Conservation (phyloP, 2,113 vertebrate genomes). For the Sylvilagus bachmani region DNA sequence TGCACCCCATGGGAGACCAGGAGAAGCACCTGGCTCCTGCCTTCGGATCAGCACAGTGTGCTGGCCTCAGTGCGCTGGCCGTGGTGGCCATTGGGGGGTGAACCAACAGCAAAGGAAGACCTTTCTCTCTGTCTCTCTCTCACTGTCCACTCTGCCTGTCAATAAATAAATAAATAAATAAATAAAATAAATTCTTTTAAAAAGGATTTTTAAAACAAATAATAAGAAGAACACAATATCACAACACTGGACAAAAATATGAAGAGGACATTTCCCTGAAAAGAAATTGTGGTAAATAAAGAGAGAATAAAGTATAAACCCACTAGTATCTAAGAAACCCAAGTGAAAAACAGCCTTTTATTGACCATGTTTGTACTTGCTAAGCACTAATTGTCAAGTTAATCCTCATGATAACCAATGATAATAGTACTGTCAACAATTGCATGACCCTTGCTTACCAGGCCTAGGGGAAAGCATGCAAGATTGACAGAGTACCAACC, state of each 20-base stretch:
- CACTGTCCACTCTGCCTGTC: no score
- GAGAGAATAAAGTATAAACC: background rate
- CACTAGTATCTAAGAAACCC: background rate
- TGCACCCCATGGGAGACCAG: no score
- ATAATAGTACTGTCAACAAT: background rate
- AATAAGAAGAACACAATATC: background rate
- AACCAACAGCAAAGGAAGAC: no score
- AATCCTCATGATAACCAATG: background rate
- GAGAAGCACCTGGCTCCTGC: no score
- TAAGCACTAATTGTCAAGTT: background rate
- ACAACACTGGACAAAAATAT: background rate
- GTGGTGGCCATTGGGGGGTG: no score
- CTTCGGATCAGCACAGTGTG: no score
- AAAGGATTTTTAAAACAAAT: background rate
- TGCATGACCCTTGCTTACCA: background rate
- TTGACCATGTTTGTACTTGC: background rate
- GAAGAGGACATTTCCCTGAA: background rate
- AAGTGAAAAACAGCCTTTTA: constrained; percentile 24
- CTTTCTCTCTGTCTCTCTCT: no score
- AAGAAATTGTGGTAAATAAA: constrained; percentile 2
- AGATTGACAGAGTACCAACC: background rate
- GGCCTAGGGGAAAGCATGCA: background rate
- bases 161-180: no score
- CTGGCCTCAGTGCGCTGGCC: no score
- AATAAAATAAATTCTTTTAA: no score